Percentiles rank a stretch among this genome's conserved stretches.
phyloP scores from a whole-genome alignment of 2,113 vertebrate species.

The Mirza zaza region DNA sequence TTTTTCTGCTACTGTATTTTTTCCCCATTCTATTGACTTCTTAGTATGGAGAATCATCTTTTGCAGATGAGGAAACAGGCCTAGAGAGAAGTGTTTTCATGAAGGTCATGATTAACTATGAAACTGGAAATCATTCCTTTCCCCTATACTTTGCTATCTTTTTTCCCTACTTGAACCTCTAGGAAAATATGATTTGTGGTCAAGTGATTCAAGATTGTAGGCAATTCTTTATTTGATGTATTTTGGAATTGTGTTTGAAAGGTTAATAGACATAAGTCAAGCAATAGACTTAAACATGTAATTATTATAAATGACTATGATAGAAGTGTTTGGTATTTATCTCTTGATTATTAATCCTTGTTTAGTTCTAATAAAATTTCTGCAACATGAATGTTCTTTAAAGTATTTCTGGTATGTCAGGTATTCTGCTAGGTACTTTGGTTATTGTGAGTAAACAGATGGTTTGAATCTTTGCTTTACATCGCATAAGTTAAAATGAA shows the following conservation, averaged over 20 bases:
- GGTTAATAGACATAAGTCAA: background rate
- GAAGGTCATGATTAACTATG: background rate
- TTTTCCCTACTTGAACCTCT: background rate
- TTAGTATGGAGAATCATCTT: background rate
- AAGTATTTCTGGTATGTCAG: background rate
- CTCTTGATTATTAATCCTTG: background rate
- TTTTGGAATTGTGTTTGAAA: background rate
- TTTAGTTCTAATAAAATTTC: background rate
- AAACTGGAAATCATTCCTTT: background rate
- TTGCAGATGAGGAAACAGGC: background rate
- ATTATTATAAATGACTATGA: background rate
- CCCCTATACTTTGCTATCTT: background rate
- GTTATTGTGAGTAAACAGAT: background rate
- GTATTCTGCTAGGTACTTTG: background rate
- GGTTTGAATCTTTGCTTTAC: background rate
- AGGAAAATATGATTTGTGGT: background rate
- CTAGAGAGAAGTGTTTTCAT: background rate
- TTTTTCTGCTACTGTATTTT: background rate
- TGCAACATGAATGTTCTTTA: background rate
- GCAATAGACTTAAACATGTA: background rate
- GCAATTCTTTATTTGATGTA: background rate
- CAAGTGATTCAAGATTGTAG: background rate
- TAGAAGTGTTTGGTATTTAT: background rate
- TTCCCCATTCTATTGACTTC: background rate
- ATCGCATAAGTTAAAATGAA: constrained; percentile 2